These are phyloP conservation scores for Chrysolina americana DNA, from an alignment of 2,888 invertebrate genomes.

Conservation along the genomic window DNA sequence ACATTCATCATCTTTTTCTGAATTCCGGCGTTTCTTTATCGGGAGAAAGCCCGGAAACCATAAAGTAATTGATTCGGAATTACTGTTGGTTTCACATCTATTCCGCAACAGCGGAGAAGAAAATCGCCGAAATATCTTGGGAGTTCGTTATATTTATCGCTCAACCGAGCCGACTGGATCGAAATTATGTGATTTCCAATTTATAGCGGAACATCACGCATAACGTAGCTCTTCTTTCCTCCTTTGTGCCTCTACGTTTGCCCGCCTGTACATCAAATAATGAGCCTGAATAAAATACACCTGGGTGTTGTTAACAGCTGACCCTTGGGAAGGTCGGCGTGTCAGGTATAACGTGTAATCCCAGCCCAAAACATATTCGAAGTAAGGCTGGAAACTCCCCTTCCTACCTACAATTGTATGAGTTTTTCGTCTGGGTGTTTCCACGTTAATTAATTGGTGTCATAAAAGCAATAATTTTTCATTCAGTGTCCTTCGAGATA, in stretches of 20 bases:
- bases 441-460: too few relatives aligned
- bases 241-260: conserved; percentile 11
- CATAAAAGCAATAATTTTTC: too few relatives aligned
- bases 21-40: neutral
- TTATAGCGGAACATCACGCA: conserved; percentile 20
- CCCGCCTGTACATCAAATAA: conserved; percentile 8
- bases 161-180: conserved; percentile 13
- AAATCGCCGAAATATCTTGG: conserved; percentile 16
- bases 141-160: conserved; percentile 21
- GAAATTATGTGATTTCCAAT: conserved; percentile 22
- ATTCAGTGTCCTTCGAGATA: too few relatives aligned
- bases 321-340: neutral
- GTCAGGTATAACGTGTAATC: neutral
- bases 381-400: neutral
- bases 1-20: too few relatives aligned
- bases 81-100: conserved; percentile 13
- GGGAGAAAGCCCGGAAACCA: neutral
- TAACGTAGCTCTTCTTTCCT: conserved; percentile 19
- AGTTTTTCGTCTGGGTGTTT: too few relatives aligned
- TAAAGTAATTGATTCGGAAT: conserved; percentile 11
- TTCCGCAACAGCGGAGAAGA: neutral
- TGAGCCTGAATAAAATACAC: conserved; percentile 18
- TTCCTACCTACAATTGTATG: too few relatives aligned
- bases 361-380: neutral
- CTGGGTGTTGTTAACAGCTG: conserved; percentile 9